Evolutionary conservation across 2,797 vertebrate genomes (phyloP), one percentile per base, ranked within the genome.

Genomic region (Nyctalus aviator): DNA sequence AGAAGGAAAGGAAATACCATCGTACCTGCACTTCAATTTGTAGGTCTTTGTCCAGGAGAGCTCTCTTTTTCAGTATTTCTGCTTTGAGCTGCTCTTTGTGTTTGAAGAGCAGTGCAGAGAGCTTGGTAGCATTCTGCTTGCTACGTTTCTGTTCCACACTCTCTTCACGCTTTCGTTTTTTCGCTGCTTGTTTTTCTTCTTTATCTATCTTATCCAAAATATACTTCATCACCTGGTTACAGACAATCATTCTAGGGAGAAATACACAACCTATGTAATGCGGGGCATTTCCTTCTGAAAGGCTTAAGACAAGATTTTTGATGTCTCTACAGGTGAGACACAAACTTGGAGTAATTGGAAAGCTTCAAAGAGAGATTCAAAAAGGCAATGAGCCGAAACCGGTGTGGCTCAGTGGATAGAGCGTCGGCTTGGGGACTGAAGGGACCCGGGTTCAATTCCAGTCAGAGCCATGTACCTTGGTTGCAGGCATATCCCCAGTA

Each of bases 151-250:
- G 99, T 91, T 99, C 99, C 95, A 99, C 99, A 0, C 99, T 99
- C 98, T 99, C 99, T 95, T 99, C 99, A 15, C 99, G 99, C 95
- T 99, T 99, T 92, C 98, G 98, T 97, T 98, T 99, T 97, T 99
- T 99, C 46, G 99, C 99, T 2, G 98, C 99, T 98, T 99, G 99
- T 93, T 99, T 99, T 97, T 99, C 99, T 94, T 99, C 99, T 97
- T 99, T 99, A 98, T 99, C 99, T 97, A 99, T 99, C 97, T 99
- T 99, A 98, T 99, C 99, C 97, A 99, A 98, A 98, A 99, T 99
- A 94, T 98, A 99, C 98, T 99, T 99, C 99, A 99, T 99, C 97
- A 99, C 99, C 98, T 99, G 99, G 98, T 99, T 99, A 98, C 99
- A 99, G 64, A 99, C 99, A 85, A 99, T 99, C 99, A 99, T 99